These are phyloP conservation scores for Pseudococcus viburni DNA, from an alignment of 2,888 invertebrate species.

Conservation along the genomic window DNA sequence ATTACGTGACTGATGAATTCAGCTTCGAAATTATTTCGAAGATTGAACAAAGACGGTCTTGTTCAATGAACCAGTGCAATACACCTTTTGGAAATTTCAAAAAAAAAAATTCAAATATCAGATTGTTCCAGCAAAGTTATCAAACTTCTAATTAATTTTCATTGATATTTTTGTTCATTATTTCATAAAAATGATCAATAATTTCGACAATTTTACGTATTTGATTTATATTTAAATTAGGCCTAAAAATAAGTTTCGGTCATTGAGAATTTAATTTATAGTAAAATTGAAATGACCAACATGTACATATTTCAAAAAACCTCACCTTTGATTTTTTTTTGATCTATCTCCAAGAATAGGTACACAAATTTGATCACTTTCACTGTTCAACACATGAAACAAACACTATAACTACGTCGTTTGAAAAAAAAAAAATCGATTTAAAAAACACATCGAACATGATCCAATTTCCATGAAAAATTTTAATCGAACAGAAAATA, in stretches of 20 bases:
- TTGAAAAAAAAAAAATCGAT: background rate
- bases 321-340: slow-evolving; percentile 32
- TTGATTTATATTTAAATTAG: too few relatives aligned
- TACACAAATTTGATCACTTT: slow-evolving; percentile 46
- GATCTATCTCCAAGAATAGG: background rate
- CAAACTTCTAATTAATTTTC: too few relatives aligned
- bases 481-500: background rate
- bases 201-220: too few relatives aligned
- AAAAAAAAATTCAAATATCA: too few relatives aligned
- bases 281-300: background rate
- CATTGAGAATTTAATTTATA: too few relatives aligned
- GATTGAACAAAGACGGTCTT: too few relatives aligned
- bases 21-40: background rate
- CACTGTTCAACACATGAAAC: slow-evolving; percentile 56
- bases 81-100: too few relatives aligned
- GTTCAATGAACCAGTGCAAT: too few relatives aligned
- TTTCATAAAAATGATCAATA: too few relatives aligned
- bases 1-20: background rate
- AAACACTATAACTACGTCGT: slow-evolving; percentile 28
- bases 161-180: too few relatives aligned
- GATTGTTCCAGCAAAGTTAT: too few relatives aligned
- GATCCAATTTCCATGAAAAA: slow-evolving; percentile 11
- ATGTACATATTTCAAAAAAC: background rate
- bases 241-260: too few relatives aligned
- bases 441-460: slow-evolving; percentile 4